Evolutionary conservation across 1,140 invertebrate genomes (phyloP), one percentile per base, ranked within the genome.

Genomic region (Protaetia brevitarsis): DNA sequence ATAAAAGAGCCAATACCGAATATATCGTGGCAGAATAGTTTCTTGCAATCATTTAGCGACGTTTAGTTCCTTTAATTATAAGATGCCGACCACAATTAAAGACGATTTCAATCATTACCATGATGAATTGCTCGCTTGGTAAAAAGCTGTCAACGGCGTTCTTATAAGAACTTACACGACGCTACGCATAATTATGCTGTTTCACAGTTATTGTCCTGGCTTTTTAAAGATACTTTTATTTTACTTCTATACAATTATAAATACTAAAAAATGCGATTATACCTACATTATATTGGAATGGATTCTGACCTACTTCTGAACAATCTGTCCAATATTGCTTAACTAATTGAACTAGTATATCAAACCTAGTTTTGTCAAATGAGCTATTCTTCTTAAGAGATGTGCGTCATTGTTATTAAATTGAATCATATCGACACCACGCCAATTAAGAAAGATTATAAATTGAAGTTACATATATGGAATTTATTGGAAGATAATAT

Each of bases 11-110:
- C 6, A 3, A 51, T 51, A 7, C 8, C 6, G 5, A 23, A 23
- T 26, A 19, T 51, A 51, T 51, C 19, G 41, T 10, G 26, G 5
- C 2, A 51, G 11, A 51, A 51, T 51, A 51, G 19, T 51, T 51
- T 51, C 41, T 51, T 51, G 19, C 19, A 51, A 51, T 51, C 41
- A 51, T 23, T 51, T 51, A 51, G 16, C 41, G 2, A 51, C 41
- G 41, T 51, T 51, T 23, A 51, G 1, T 19, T 3, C 41, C 19
- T 51, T 23, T 51, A 51, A 51, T 51, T 51, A 51, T 51, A 16
- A 10, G 41, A 21, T 26, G 41, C 41, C 41, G 41, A 23, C 41
- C 16, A 51, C 41, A 21, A 23, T 51, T 51, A 51, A 16, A 16
- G 19, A 2, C 41, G 41, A 51, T 13, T 45, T 45, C 3, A 16